Evolutionary conservation across 2,113 vertebrate species (phyloP), one percentile per base, ranked within the genome.

Genomic region (Poecilia latipinna): DNA sequence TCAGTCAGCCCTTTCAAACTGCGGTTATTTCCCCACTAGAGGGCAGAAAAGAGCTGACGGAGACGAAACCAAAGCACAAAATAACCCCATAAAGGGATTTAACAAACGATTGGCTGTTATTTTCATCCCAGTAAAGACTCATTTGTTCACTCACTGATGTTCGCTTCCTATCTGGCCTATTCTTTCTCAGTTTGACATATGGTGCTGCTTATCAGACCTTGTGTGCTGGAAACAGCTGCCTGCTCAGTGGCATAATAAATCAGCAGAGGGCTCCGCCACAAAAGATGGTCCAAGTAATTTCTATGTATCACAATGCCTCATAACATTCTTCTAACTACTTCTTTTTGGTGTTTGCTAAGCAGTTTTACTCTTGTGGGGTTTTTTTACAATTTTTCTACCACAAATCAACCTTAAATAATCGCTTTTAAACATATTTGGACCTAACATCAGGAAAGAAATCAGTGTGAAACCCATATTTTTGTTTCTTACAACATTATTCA

Each of bases 11-110:
- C 39, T 83, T 82, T 74, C 68, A 61, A 66, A 62, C 70, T 65
- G 28, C 19, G 61, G 32, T 73, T 1, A 51, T 62, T 12, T 10
- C 29, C 19, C 82, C 89, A 88, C 83, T 61, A 85, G 88, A 71
- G 80, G 86, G 88, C 72, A 72, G 37, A 67, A 73, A 71, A 19
- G 64, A 68, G 37, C 61, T 22, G 4, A 71, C 1, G 26, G 2
- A 29, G 28, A 24, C 8, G 0, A 35, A 81, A 35, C 8, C 1
- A 0, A 19, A 28, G 10, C 13, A 42, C 37, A 70, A 68, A 31
- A 69, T 29, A 44, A 3, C 15, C 19, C 26, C 6, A 19, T 44
- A 70, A 67, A 72, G 33, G 26, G 26, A 22, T 65, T 65, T 65
- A 31, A 33, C 48, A 77, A n/a, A 63, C 7, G 15, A 33, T 48